Conservation (phyloP, 2,113 vertebrate species). For the Odocoileus virginianus region DNA sequence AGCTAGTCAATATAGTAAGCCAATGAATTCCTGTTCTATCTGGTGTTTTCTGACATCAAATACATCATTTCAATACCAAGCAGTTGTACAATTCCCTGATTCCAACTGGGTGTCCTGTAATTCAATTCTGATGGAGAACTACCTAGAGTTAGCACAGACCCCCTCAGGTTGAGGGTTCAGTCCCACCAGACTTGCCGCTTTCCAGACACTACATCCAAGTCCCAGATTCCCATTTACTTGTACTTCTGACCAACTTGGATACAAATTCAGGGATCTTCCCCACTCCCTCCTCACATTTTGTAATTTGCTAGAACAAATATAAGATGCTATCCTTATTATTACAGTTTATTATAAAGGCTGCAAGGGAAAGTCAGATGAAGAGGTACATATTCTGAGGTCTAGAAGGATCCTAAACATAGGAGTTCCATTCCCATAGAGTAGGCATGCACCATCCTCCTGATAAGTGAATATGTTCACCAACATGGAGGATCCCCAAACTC, state of each 20-base stretch:
- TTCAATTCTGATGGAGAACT: not conserved
- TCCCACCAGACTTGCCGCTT: not conserved
- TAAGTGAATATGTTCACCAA: not conserved
- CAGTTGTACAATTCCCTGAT: not conserved
- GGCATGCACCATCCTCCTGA: not conserved
- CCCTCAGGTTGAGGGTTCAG: not conserved
- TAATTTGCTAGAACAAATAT: not conserved
- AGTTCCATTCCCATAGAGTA: not conserved
- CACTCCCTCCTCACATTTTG: not conserved
- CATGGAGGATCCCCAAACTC: not conserved
- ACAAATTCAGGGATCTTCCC: not conserved
- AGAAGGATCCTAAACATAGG: not conserved
- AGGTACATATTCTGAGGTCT: not conserved
- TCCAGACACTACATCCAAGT: not conserved
- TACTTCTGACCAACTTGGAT: not conserved
- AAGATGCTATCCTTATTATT: not conserved
- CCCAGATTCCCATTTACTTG: not conserved
- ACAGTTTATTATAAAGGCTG: not conserved
- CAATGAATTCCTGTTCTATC: not conserved
- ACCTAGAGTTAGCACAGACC: not conserved
- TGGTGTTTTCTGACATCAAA: not conserved
- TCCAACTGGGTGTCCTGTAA: not conserved
- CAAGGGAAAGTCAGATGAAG: not conserved
- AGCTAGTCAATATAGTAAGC: not conserved
- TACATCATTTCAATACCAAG: not conserved